phyloP scores from a whole-genome alignment of 2,113 vertebrate genomes.

The Corydoras maculifer region DNA sequence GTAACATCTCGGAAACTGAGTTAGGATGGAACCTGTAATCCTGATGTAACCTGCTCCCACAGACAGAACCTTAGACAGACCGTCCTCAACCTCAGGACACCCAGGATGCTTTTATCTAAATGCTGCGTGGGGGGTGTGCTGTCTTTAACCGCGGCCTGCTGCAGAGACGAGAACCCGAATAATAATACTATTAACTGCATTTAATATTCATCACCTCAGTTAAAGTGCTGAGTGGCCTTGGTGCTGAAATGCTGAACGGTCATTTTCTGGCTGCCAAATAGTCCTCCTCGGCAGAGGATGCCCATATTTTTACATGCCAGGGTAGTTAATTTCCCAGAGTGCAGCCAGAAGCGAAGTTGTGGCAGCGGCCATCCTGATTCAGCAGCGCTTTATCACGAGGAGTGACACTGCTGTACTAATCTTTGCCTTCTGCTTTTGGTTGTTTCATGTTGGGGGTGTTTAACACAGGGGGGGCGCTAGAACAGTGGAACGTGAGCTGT shows the following conservation, averaged over 20 bases:
- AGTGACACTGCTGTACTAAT: constrained; percentile 33
- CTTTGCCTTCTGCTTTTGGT: background rate
- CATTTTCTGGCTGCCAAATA: constrained; percentile 22
- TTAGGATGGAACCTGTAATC: constrained; percentile 31
- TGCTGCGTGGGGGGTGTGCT: background rate
- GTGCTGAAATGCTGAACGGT: constrained; percentile 18
- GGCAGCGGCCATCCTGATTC: constrained; percentile 43
- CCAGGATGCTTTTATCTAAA: background rate
- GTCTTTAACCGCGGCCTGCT: no score
- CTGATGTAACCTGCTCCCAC: constrained; percentile 8
- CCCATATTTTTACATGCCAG: constrained; percentile 42
- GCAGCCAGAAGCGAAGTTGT: constrained; percentile 51
- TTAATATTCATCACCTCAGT: constrained; percentile 14
- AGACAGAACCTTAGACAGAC: background rate
- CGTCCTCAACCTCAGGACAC: background rate
- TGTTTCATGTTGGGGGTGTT: background rate
- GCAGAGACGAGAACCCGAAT: background rate
- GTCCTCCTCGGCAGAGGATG: constrained; percentile 44
- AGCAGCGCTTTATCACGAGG: constrained; percentile 53
- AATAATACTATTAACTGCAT: constrained; percentile 6
- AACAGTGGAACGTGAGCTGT: background rate
- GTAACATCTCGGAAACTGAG: constrained; percentile 41
- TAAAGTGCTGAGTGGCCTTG: constrained; percentile 1
- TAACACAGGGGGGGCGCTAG: constrained; percentile 6
- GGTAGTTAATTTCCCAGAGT: constrained; percentile 57